These are phyloP conservation scores for Phallusia fumigata DNA, from an alignment of 23 tunicate genomes.

Conservation along the genomic window DNA sequence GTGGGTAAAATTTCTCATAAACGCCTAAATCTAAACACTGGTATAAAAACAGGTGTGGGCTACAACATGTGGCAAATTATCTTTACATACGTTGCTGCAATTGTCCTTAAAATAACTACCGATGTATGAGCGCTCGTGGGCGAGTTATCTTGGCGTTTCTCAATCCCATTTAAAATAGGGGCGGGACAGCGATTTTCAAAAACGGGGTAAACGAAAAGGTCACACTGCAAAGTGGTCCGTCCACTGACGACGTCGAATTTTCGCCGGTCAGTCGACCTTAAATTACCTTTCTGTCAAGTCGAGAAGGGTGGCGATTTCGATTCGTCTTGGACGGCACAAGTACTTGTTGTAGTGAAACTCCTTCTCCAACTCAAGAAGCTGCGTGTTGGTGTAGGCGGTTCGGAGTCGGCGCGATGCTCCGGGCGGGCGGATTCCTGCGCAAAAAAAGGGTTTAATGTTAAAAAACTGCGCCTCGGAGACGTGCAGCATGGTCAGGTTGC, in stretches of 20 bases:
- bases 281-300: constrained; percentile 85
- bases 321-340: constrained; percentile 86
- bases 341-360: constrained; percentile 92
- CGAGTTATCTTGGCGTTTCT: not conserved
- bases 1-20: no score
- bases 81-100: not conserved
- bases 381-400: constrained; percentile 95
- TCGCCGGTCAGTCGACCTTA: not conserved
- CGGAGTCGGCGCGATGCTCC: constrained; percentile 88
- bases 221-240: not conserved
- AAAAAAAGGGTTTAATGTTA: not conserved
- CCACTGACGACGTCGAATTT: not conserved
- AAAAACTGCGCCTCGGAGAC: not conserved
- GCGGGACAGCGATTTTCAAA: not conserved
- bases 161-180: not conserved
- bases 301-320: constrained; percentile 82
- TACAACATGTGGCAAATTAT: no score
- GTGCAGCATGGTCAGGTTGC: not conserved
- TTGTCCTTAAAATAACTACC: not conserved
- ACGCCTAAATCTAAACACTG: no score
- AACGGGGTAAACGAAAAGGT: not conserved
- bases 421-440: constrained; percentile 45
- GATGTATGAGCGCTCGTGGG: not conserved
- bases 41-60: no score
- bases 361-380: constrained; percentile 87